Conservation (phyloP, 2,888 invertebrate species). For the Archaeoteleia sp. region DNA sequence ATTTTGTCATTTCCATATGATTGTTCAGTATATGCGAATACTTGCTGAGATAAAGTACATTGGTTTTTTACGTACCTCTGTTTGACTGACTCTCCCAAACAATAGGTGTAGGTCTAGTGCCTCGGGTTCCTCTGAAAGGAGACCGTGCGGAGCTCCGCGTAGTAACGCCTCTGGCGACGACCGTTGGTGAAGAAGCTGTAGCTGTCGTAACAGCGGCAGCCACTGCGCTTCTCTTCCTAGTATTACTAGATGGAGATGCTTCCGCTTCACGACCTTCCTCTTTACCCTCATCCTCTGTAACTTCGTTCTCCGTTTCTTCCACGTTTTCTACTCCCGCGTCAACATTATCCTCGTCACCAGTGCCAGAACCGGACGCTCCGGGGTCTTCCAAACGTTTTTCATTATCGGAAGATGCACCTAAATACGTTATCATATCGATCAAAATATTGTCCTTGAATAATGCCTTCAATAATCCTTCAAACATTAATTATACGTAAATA, state of each 20-base stretch:
- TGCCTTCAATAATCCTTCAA: not conserved
- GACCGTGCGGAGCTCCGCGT: slow-evolving; percentile 69
- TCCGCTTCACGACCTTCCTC: slow-evolving; percentile 90
- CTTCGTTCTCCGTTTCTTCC: slow-evolving; percentile 73
- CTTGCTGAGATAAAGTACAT: too few species aligned
- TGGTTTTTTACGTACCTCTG: slow-evolving; percentile 50
- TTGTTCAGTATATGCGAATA: too few species aligned
- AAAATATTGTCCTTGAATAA: not conserved
- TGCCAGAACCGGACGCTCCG: slow-evolving; percentile 58
- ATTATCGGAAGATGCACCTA: slow-evolving; percentile 79
- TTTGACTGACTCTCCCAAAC: slow-evolving; percentile 77
- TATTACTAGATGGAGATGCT: slow-evolving; percentile 81
- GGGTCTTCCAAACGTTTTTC: slow-evolving; percentile 77
- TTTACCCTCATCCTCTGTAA: slow-evolving; percentile 68
- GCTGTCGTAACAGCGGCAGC: slow-evolving; percentile 70
- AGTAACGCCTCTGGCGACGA: slow-evolving; percentile 59
- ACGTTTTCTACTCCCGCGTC: slow-evolving; percentile 64
- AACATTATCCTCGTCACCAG: slow-evolving; percentile 62
- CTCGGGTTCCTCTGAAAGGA: slow-evolving; percentile 69
- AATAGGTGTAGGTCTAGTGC: slow-evolving; percentile 79
- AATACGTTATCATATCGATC: not conserved
- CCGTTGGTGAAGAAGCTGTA: slow-evolving; percentile 56
- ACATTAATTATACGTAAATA: not conserved
- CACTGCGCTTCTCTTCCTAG: slow-evolving; percentile 71
- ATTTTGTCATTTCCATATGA: too few species aligned